phyloP scores from a whole-genome alignment of 1,140 invertebrate genomes.

The Rhagoletis zephyria region DNA sequence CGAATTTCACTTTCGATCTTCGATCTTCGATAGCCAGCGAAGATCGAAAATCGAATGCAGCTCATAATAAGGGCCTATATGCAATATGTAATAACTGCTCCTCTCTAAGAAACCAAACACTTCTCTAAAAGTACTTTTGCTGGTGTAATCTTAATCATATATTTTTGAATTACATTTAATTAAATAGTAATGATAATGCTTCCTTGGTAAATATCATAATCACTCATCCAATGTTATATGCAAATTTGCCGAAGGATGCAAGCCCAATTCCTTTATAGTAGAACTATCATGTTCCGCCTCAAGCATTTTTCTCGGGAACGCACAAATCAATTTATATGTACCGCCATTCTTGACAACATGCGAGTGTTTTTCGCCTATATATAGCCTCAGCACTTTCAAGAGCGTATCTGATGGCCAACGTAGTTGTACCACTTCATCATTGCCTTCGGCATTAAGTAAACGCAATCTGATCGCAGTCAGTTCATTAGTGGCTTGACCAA shows the following conservation, averaged over 20 bases:
- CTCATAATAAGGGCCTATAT: too few relatives aligned
- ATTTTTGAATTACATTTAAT: constrained; percentile 43
- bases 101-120: not conserved
- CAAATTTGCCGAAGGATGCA: constrained; percentile 71
- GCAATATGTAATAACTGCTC: too few relatives aligned
- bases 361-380: constrained; percentile 69
- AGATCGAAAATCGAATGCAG: too few relatives aligned
- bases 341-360: constrained; percentile 65
- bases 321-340: constrained; percentile 69
- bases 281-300: constrained; percentile 64
- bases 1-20: too few relatives aligned
- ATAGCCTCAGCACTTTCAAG: constrained; percentile 64
- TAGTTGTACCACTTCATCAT: constrained; percentile 68
- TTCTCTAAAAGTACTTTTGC: not conserved
- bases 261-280: constrained; percentile 67
- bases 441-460: constrained; percentile 64
- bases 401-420: constrained; percentile 71
- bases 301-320: constrained; percentile 69
- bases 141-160: constrained; percentile 46
- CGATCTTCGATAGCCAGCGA: too few relatives aligned
- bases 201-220: constrained; percentile 3
- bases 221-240: constrained; percentile 67
- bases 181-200: constrained; percentile 29
- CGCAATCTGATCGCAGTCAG: constrained; percentile 66
- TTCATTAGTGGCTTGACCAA: constrained; percentile 63